Evolutionary conservation across 2,113 vertebrate species (phyloP).

Genomic region (Aleadryas rufinucha): DNA sequence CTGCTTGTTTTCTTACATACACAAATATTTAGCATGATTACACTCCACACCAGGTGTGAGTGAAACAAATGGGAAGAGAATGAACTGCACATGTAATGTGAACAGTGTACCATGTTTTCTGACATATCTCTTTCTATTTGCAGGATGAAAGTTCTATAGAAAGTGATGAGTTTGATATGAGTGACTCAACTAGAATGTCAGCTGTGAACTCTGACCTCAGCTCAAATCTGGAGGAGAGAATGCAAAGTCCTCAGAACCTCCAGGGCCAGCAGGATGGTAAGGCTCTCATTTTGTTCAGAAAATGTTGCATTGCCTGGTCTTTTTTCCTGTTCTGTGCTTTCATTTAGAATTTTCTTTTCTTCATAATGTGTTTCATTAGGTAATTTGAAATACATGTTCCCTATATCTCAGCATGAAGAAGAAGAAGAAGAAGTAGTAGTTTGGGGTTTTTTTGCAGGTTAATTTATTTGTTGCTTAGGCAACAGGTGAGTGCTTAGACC

Average conservation of each 20-base stretch:
- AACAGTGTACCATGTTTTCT: not conserved
- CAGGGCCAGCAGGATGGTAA: slow-evolving; percentile 83
- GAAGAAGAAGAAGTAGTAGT: too few species aligned
- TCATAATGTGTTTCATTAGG: not conserved
- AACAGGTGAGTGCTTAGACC: not conserved
- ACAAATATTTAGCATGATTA: not conserved
- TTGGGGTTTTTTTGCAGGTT: not conserved
- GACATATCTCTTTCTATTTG: not conserved
- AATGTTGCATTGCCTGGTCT: not conserved
- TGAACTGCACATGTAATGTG: not conserved
- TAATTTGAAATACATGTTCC: not conserved
- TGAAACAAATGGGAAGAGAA: not conserved
- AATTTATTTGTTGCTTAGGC: slow-evolving; percentile 36
- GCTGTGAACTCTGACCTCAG: slow-evolving; percentile 85
- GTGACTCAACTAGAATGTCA: slow-evolving; percentile 85
- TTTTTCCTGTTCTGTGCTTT: not conserved
- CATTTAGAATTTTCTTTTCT: slow-evolving; percentile 10
- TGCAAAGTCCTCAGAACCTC: slow-evolving; percentile 82
- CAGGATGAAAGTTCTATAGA: slow-evolving; percentile 86
- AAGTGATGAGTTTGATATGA: slow-evolving; percentile 87
- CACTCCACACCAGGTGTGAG: not conserved
- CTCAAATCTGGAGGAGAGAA: slow-evolving; percentile 85
- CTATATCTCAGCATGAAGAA: not conserved
- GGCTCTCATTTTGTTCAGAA: not conserved
- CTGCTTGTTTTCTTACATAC: not conserved